phyloP scores from a whole-genome alignment of 2,113 vertebrate species.

The Ondatra zibethicus region DNA sequence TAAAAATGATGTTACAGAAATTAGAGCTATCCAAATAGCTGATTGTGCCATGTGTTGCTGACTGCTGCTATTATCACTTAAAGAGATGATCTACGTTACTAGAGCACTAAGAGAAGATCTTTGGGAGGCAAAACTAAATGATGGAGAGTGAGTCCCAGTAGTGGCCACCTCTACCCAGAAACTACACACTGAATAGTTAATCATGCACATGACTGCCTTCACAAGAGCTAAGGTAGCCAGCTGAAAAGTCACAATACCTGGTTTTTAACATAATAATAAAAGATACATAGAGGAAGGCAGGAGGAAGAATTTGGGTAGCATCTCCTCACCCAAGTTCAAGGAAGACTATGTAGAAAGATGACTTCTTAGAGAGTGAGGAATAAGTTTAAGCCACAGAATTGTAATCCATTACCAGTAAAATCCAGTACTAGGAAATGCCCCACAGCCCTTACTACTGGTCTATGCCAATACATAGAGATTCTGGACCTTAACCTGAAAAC shows the following conservation, averaged over 20 bases:
- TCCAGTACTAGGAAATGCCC: not conserved
- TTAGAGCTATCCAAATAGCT: not conserved
- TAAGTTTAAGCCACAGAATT: not conserved
- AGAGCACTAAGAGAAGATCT: not conserved
- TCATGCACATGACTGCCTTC: not conserved
- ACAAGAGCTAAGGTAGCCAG: not conserved
- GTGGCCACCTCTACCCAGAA: not conserved
- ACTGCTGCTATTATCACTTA: not conserved
- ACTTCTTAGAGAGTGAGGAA: not conserved
- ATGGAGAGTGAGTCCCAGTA: not conserved
- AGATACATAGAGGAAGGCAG: not conserved
- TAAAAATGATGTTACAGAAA: not conserved
- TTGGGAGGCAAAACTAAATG: not conserved
- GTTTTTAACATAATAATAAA: not conserved
- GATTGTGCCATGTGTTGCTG: not conserved
- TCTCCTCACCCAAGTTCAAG: not conserved
- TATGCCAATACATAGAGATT: not conserved
- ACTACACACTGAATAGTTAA: not conserved
- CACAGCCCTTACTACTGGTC: fast-evolving
- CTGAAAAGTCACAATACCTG: not conserved
- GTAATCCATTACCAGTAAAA: not conserved
- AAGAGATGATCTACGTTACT: not conserved
- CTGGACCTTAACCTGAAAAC: not conserved
- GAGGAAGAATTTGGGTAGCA: not conserved
- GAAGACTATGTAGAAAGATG: not conserved